Base-by-base conservation (phyloP, 2,797 vertebrate species). In the Danio choprae region DNA sequence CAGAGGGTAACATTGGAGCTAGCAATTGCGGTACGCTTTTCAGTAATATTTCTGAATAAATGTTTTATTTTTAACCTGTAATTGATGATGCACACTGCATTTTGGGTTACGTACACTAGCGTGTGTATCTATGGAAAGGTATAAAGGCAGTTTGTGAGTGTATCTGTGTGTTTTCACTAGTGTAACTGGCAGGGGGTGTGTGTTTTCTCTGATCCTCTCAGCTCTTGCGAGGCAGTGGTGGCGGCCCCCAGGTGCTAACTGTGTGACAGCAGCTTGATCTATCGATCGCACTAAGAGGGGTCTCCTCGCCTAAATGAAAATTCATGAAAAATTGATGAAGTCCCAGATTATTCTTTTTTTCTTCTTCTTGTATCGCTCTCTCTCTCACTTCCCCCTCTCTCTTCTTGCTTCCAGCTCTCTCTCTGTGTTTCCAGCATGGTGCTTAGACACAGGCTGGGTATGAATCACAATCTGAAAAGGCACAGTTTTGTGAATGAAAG, bases 251-350 rank as follows among this genome's bases (percentile, higher is more conserved):
- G 95, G 96, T 98, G 96, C 95, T 95, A 95, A 96, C 94, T 92
- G 93, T 81, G 91, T 95, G 95, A 96, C 94, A 96, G 95, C 94
- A 95, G 94, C 94, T 96, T 97, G 96, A 97, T 96, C 95, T 97
- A 98, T 99, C 91, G 96, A 98, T 96, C 92, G 90, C 91, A 92
- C 90, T 94, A 96, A 98, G 94, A 95, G 92, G 92, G 93, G 89
- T 94, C 93, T 93, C 90, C 90, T 92, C 71, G 90, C 91, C 93
- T 95, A 95, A 96, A 98, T 97, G 96, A 97, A 97, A 96, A 96
- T 95, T 95, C 95, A 98, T 98, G 94, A 98, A 98, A 98, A 95
- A 97, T 98, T 96, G 92, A 98, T 98, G 95, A 95, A 95, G 94
- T 95, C 92, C 89, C 83, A 91, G 93, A 96, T 96, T 95, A 95